Conservation (phyloP, 2,113 vertebrate genomes). For the Brachirus orientalis region DNA sequence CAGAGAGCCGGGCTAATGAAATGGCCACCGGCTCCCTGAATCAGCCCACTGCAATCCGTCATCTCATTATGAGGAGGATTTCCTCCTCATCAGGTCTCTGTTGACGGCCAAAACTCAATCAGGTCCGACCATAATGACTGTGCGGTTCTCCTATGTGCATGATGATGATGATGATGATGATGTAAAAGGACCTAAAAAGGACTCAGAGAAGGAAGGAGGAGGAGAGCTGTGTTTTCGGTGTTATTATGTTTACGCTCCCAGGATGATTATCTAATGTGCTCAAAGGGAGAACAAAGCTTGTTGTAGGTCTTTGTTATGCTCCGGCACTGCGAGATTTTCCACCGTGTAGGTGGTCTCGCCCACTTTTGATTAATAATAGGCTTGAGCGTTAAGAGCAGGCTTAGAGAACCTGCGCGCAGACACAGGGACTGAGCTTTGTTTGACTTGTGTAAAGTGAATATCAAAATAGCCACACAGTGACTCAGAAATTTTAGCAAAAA, state of each 20-base stretch:
- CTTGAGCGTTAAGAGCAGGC: constrained; percentile 39
- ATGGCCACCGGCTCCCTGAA: constrained; percentile 32
- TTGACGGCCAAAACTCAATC: constrained; percentile 30
- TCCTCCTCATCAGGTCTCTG: constrained; percentile 29
- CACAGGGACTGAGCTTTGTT: constrained; percentile 8
- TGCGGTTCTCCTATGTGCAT: constrained; percentile 6
- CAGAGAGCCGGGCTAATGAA: constrained; percentile 46
- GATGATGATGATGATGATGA: neutral
- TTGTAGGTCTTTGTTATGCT: constrained; percentile 47
- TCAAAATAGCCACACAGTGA: too few species aligned
- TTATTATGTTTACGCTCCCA: constrained; percentile 22
- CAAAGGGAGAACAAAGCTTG: constrained; percentile 52
- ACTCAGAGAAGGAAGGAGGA: constrained; percentile 20
- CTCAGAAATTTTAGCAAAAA: too few species aligned
- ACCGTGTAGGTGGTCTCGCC: constrained; percentile 62
- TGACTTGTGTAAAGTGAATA: neutral
- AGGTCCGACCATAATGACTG: neutral
- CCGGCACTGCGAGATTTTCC: constrained; percentile 7
- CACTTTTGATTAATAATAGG: constrained; percentile 68
- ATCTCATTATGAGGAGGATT: constrained; percentile 44
- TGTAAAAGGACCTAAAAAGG: neutral
- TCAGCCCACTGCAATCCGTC: constrained; percentile 40
- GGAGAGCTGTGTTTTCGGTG: constrained; percentile 7
- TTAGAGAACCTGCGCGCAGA: constrained; percentile 31
- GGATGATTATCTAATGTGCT: constrained; percentile 56